Percentiles rank a stretch among this genome's conserved stretches.
Conservation (phyloP, 2,797 vertebrate genomes). For the Gadopsis marmoratus region DNA sequence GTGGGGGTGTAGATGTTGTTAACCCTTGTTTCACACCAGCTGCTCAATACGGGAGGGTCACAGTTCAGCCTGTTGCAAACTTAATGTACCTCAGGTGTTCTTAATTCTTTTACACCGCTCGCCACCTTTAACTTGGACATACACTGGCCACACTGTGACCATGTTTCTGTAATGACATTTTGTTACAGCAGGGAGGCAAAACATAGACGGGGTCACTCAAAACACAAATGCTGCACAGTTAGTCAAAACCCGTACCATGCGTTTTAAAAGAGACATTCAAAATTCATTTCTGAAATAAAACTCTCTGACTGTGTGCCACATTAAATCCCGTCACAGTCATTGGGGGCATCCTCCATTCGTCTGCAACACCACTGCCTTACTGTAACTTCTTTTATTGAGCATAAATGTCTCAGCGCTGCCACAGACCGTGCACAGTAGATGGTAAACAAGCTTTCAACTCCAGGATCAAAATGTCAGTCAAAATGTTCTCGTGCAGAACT, state of each 20-base stretch:
- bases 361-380: slow-evolving; percentile 37
- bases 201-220: slow-evolving; percentile 24
- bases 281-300: slow-evolving; percentile 40
- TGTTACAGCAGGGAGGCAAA: slow-evolving; percentile 45
- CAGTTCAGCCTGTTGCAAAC: slow-evolving; percentile 81
- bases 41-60: slow-evolving; percentile 82
- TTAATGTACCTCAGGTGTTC: slow-evolving; percentile 86
- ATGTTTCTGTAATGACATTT: slow-evolving; percentile 53
- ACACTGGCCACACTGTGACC: slow-evolving; percentile 54
- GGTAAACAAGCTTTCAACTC: slow-evolving; percentile 71
- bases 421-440: slow-evolving; percentile 46
- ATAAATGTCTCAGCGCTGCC: slow-evolving; percentile 72
- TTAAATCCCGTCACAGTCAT: slow-evolving; percentile 53
- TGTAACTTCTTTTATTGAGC: slow-evolving; percentile 55
- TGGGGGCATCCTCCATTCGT: slow-evolving; percentile 47
- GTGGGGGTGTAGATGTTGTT: slow-evolving; percentile 76
- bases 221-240: slow-evolving; percentile 29
- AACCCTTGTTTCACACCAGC: slow-evolving; percentile 88
- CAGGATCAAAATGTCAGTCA: slow-evolving; percentile 67
- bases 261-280: too few relatives aligned
- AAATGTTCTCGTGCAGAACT: slow-evolving; percentile 31
- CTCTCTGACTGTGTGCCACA: slow-evolving; percentile 22
- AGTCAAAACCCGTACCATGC: slow-evolving; percentile 24
- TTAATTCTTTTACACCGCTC: slow-evolving; percentile 68
- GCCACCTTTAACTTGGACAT: slow-evolving; percentile 42